Evolutionary conservation across 2,113 vertebrate genomes (phyloP), one percentile per base, ranked within the genome.

Genomic region (Lagenorhynchus albirostris): DNA sequence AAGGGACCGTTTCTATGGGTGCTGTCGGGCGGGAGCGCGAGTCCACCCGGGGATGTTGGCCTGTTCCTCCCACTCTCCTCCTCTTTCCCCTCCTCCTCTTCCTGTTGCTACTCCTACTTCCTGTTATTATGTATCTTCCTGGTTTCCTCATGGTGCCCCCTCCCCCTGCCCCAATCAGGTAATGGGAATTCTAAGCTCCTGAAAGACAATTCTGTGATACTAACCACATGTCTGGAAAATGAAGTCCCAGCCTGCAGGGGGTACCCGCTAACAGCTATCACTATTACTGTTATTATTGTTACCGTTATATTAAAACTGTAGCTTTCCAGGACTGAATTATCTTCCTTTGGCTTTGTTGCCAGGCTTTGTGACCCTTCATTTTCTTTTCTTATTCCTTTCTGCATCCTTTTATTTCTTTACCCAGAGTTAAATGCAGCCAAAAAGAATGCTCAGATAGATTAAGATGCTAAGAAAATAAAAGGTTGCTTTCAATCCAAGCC

Each of bases 181-280:
- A 77, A 93, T 44, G 68, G 73, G 91, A 91, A 96, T 96, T 96
- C 80, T 91, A 96, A 97, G 91, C 90, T 73, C 96, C 92, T 79
- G 47, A 91, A 91, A 96, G 96, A 97, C 97, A 96, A 96, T 82
- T 91, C 88, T 89, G 68, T 96, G 94, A 92, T 97, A 21, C 88
- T 98, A 98, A 98, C 98, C 98, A 98, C 94, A 97, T 6, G 95
- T 96, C 96, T 98, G 74, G 92, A 89, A 92, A 95, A 94, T 77
- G 81, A 96, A 67, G 33, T 81, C 50, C 89, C 26, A 20, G 62
- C 5, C 88, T 97, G 98, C 96, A 98, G 98, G 97, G 98, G 97
- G 94, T 94, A 31, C 71, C 47, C 29, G 29, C 85, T 93, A 85
- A 94, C 88, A 95, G 93, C 80, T 13, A 87, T 89, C 89, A 50